Percentiles rank a stretch among this genome's conserved stretches.
These are phyloP conservation scores for Notamacropus eugenii DNA, from an alignment of 2,797 vertebrate genomes.

Conservation along the genomic window DNA sequence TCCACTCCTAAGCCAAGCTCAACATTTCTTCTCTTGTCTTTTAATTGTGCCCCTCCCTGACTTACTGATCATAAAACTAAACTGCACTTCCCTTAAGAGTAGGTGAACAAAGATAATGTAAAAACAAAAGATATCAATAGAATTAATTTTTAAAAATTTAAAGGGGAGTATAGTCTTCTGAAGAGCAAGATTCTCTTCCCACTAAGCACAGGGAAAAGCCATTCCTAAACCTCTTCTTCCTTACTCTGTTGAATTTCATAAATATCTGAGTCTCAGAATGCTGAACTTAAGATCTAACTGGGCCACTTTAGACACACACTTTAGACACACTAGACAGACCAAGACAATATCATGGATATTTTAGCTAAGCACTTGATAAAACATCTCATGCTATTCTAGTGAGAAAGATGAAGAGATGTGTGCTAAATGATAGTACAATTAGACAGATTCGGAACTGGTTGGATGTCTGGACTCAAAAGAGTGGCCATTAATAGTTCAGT, in stretches of 20 bases:
- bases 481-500: background rate
- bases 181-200: background rate
- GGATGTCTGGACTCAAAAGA: background rate
- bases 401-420: background rate
- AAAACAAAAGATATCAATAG: background rate
- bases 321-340: too few relatives aligned
- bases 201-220: background rate
- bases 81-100: background rate
- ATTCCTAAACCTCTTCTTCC: background rate
- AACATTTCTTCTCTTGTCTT: background rate
- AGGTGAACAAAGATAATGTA: background rate
- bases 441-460: background rate
- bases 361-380: background rate
- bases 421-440: background rate
- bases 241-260: background rate
- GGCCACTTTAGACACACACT: background rate
- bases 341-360: background rate
- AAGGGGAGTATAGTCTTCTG: background rate
- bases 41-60: background rate
- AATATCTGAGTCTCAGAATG: background rate
- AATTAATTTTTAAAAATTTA: background rate
- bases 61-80: background rate
- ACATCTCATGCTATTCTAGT: background rate
- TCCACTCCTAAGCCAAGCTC: background rate
- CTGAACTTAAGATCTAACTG: background rate